Base-by-base conservation (phyloP, 1,140 invertebrate species). In the Lamellibrachia luymesi region DNA sequence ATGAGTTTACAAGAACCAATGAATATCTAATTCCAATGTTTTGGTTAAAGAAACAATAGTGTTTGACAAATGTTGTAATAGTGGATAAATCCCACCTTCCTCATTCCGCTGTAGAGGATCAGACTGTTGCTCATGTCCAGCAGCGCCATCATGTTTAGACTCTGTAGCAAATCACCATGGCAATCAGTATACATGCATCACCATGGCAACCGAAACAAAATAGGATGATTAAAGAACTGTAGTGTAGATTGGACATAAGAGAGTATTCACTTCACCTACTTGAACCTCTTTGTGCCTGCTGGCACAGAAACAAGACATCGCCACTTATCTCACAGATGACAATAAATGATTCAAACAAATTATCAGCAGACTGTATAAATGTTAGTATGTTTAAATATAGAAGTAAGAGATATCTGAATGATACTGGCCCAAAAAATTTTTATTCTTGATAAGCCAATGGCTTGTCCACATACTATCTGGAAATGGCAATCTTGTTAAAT, bases 41-140 rank as follows among this genome's bases (percentile, higher is more conserved):
- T 38, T 38, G 38, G 0, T 38, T 38, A 38, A 38, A 38, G 64
- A 22, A 80, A 6, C 25, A 80, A 22, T 80, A 80, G 64, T 80
- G 13, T 10, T 17, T 80, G 64, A 80, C 13, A 80, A 80, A 22
- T 4, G 13, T 17, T 80, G 64, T 80, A 22, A 80, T 2, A 6
- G 64, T 22, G 64, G 64, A 80, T 80, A 22, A 10, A 80, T 51
- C 91, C 93, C 93, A 96, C 96, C 95, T 96, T 96, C 8, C 94
- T 95, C 2, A 97, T 97, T 25, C 98, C 98, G 5, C 98, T 98
- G 95, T 98, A 98, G 25, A 99, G 96, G n/a, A 98, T 97, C n/a
- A 99, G 97, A 94, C 97, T 97, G 17, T 98, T 98, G 91, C 97
- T 97, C 50, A 97, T 97, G 96, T 99, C 98, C 51, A 99, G 97